Evolutionary conservation across 2,113 vertebrate species (phyloP).

Genomic region (Hepsetus odoe): DNA sequence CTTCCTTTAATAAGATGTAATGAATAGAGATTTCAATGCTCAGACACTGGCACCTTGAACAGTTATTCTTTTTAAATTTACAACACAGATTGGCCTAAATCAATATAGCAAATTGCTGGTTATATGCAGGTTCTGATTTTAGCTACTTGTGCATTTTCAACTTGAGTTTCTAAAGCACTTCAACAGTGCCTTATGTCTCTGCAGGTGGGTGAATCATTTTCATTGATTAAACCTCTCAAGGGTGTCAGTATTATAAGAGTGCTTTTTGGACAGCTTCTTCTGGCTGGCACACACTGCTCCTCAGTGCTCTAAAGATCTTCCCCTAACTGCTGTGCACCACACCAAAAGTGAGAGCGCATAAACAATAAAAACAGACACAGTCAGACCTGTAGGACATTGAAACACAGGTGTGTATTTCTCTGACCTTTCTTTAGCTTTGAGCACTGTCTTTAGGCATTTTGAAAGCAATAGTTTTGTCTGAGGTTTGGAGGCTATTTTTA

Average conservation of each 20-base stretch:
- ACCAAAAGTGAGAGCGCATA: neutral
- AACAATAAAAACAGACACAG: neutral
- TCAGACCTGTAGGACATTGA: neutral
- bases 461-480: neutral
- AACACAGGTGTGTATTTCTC: neutral
- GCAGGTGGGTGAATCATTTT: neutral
- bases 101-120: too few relatives aligned
- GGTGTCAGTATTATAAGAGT: neutral
- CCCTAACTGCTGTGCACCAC: neutral
- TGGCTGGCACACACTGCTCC: neutral
- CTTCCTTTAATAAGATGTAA: too few relatives aligned
- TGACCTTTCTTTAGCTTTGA: neutral
- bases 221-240: neutral
- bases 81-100: too few relatives aligned
- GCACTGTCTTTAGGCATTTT: neutral
- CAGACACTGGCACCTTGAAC: too few relatives aligned
- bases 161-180: neutral
- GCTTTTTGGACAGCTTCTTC: neutral
- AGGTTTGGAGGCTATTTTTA: neutral
- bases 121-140: too few relatives aligned
- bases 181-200: neutral
- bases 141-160: too few relatives aligned
- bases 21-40: too few relatives aligned
- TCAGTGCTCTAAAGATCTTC: neutral
- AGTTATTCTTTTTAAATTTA: too few relatives aligned